phyloP scores from a whole-genome alignment of 2,888 invertebrate species.

The Pristionchus entomophagus region DNA sequence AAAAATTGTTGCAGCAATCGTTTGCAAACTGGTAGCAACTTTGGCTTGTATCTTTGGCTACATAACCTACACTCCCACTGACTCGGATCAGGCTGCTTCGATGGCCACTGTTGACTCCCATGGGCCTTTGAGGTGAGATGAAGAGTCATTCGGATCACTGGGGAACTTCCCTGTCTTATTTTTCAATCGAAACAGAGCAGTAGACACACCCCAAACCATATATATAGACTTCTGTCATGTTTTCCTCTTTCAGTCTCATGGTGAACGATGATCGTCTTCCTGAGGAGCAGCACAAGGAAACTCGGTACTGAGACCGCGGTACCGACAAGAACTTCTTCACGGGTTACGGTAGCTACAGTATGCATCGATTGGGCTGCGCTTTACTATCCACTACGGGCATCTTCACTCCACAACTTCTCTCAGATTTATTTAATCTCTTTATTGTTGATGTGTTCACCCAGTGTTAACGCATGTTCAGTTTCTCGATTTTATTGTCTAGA shows the following conservation, averaged over 20 bases:
- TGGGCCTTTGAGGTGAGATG: constrained; percentile 73
- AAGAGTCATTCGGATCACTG: no score
- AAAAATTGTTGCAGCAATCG: no score
- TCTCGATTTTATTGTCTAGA: no score
- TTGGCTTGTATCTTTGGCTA: constrained; percentile 73
- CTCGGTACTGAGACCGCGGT: constrained; percentile 5
- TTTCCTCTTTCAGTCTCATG: constrained; percentile 39
- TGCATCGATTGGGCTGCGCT: constrained; percentile 19
- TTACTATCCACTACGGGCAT: neutral
- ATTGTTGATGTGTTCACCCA: no score
- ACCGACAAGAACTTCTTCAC: neutral
- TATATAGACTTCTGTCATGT: neutral
- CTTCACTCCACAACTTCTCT: neutral
- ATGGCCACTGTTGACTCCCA: constrained; percentile 63
- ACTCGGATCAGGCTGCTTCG: neutral
- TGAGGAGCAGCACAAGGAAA: constrained; percentile 23
- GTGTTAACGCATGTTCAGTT: no score
- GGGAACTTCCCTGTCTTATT: no score
- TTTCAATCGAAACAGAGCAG: no score
- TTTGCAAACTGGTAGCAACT: constrained; percentile 74
- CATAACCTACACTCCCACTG: constrained; percentile 67
- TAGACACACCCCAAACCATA: neutral
- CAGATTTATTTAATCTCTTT: neutral
- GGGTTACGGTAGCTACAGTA: constrained; percentile 38
- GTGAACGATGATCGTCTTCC: constrained; percentile 40